Conservation (phyloP, 2,797 vertebrate genomes). For the Sebastolobus altivelis region DNA sequence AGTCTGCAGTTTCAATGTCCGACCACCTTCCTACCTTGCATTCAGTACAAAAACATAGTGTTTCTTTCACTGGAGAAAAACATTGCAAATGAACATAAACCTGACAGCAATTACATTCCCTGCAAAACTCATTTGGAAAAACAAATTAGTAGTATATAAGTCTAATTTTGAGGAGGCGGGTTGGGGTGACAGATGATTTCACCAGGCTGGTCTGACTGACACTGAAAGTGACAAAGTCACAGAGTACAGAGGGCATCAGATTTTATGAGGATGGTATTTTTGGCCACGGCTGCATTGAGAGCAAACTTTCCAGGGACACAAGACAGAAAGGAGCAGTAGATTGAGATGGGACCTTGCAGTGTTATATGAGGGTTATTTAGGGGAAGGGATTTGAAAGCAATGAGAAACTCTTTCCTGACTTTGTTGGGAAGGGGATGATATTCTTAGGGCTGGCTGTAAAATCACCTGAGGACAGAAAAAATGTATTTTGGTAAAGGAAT, state of each 20-base stretch:
- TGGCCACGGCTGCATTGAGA: constrained; percentile 15
- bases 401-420: constrained; percentile 32
- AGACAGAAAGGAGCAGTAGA: constrained; percentile 27
- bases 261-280: constrained; percentile 48
- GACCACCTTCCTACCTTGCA: not conserved
- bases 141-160: not conserved
- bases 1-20: not conserved
- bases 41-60: not conserved
- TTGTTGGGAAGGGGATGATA: constrained; percentile 32
- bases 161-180: not conserved
- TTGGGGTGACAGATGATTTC: not conserved
- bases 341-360: constrained; percentile 48
- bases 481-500: constrained; percentile 16
- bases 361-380: constrained; percentile 50
- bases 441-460: constrained; percentile 32
- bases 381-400: constrained; percentile 37
- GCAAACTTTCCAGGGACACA: constrained; percentile 38
- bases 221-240: constrained; percentile 20
- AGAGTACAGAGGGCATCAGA: constrained; percentile 4
- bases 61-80: not conserved
- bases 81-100: not conserved
- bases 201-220: constrained; percentile 7
- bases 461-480: constrained; percentile 24
- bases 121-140: not conserved
- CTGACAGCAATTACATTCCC: not conserved